These are phyloP conservation scores for Aspiorhynchus laticeps DNA, from an alignment of 2,113 vertebrate species.

Conservation along the genomic window DNA sequence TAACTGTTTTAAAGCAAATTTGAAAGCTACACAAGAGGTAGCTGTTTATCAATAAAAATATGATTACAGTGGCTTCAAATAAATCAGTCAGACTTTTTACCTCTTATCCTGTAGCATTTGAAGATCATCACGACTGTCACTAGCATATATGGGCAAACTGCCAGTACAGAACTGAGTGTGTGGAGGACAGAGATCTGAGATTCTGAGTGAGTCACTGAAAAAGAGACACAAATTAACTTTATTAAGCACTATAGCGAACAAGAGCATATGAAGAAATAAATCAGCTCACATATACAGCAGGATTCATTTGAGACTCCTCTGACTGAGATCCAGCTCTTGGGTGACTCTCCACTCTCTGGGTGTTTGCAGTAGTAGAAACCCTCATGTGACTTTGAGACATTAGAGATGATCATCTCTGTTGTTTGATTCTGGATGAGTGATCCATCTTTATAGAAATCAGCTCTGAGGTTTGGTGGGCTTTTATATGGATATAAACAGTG, in stretches of 20 bases:
- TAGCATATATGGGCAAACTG: neutral
- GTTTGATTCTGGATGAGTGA: constrained; percentile 13
- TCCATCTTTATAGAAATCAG: neutral
- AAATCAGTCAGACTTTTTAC: neutral
- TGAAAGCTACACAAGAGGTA: too few relatives aligned
- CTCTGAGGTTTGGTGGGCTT: neutral
- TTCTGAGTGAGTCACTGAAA: neutral
- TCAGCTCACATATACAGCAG: neutral
- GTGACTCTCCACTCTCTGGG: too few relatives aligned
- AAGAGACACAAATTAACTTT: neutral
- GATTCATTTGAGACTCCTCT: neutral
- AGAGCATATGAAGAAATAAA: neutral
- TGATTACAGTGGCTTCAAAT: too few relatives aligned
- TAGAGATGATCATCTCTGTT: constrained; percentile 36
- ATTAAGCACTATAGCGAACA: neutral
- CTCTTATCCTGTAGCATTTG: neutral
- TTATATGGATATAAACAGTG: neutral
- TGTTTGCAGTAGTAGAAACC: too few relatives aligned
- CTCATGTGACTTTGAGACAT: too few relatives aligned
- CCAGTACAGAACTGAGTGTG: neutral
- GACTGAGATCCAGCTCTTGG: constrained; percentile 39
- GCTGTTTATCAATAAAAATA: too few relatives aligned
- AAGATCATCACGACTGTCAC: too few relatives aligned
- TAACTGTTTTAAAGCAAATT: too few relatives aligned
- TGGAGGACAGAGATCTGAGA: neutral